Base-by-base conservation (phyloP, 1,140 invertebrate genomes). In the Colletes latitarsis region DNA sequence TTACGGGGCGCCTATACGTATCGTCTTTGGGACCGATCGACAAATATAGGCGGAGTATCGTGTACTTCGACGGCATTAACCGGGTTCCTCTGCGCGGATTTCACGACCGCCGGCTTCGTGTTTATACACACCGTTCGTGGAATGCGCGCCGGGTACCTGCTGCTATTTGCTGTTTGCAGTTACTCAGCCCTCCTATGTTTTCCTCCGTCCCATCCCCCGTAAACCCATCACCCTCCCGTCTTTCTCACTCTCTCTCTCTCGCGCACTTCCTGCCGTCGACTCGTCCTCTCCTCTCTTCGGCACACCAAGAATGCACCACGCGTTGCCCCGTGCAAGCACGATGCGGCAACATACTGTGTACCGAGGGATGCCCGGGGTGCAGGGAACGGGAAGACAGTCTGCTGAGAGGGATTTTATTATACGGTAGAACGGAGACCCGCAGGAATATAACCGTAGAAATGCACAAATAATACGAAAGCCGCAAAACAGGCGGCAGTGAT, bases 131-230 rank as follows among this genome's bases (percentile, higher is more conserved):
- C 46, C 71, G 71, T 55, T 62, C 62, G 39, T 62, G 77, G 52
- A 83, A 83, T 86, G 80, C 67, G 66, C 30, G 74, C 46, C 72
- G 55, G 77, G 73, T 88, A 82, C 77, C 79, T 74, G 69, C 49
- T 58, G 74, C 72, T 88, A 87, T 89, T 89, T 88, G 85, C 78
- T 85, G 83, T 88, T 89, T 89, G 82, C 87, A 83, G 81, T 87
- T 85, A 87, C 78, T 87, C 86, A 85, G 77, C 63, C 68, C 72
- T 53, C 75, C 81, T 83, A 60, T 76, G 84, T 77, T 77, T 76
- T 58, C 78, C 82, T 55, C 73, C 63, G 5, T 66, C 64, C 46
- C 73, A 21, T 60, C 15, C 53, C 64, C 63, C 19, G 21, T 14
- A 55, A 41, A 30, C 30, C 49, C 39, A 6, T 64, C 52, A 3